Conservation (phyloP, 2,113 vertebrate genomes). For the Terrapene triunguis region DNA sequence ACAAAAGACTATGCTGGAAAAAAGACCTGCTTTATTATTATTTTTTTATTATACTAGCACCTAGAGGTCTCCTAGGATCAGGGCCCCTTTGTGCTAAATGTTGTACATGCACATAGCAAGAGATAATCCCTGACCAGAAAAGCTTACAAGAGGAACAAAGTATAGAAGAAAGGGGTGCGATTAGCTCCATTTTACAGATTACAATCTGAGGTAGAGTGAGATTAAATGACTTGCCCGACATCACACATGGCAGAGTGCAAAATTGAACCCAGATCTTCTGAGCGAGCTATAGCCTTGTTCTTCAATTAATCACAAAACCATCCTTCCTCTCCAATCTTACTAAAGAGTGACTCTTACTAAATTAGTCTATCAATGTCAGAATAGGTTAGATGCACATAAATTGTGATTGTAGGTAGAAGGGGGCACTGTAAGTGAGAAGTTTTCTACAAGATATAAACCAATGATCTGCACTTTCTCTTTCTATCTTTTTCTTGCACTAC, state of each 20-base stretch:
- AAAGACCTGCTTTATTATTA: neutral
- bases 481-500: neutral
- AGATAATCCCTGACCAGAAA: neutral
- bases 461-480: neutral
- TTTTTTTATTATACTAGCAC: neutral
- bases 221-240: neutral
- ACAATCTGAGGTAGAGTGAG: neutral
- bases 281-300: neutral
- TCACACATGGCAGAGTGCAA: neutral
- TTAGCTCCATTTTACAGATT: neutral
- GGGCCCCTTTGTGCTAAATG: neutral
- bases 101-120: neutral
- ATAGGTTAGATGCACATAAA: neutral
- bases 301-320: neutral
- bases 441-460: neutral
- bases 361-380: neutral
- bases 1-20: neutral
- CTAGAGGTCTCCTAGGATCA: neutral
- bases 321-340: neutral
- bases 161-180: neutral
- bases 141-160: neutral
- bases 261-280: neutral
- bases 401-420: neutral
- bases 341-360: neutral
- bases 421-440: neutral